Evolutionary conservation across 2,888 invertebrate species (phyloP).

Genomic region (Biston betularia): DNA sequence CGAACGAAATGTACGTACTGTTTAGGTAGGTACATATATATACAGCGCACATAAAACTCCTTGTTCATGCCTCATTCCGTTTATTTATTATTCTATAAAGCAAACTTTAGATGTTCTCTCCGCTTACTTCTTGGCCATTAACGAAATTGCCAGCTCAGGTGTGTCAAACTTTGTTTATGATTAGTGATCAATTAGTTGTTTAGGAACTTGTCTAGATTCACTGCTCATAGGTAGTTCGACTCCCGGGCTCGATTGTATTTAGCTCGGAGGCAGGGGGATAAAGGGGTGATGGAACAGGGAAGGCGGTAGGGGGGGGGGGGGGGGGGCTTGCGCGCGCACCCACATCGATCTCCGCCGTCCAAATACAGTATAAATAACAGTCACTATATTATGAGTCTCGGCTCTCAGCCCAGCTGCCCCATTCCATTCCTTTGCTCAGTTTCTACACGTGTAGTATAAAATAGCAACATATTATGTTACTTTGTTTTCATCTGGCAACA

Average conservation of each 20-base stretch:
- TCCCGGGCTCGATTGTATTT: slow-evolving; percentile 61
- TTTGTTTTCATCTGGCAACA: slow-evolving; percentile 9
- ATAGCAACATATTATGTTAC: neutral
- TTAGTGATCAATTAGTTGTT: slow-evolving; percentile 38
- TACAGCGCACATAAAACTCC: no score
- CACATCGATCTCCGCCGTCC: slow-evolving; percentile 67
- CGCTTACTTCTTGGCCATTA: slow-evolving; percentile 8
- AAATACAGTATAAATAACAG: slow-evolving; percentile 1
- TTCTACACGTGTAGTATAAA: slow-evolving; percentile 29
- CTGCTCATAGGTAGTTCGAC: slow-evolving; percentile 41
- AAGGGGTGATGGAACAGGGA: slow-evolving; percentile 33
- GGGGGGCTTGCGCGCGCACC: slow-evolving; percentile 69
- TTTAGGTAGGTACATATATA: no score
- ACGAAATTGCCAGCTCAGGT: slow-evolving; percentile 21
- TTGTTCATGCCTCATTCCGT: no score
- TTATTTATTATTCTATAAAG: neutral
- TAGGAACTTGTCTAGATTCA: slow-evolving; percentile 8
- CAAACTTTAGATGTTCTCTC: slow-evolving; percentile 9
- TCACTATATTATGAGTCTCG: neutral
- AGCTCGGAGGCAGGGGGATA: slow-evolving; percentile 54
- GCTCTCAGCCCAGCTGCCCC: slow-evolving; percentile 18
- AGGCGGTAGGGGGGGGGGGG: slow-evolving; percentile 19
- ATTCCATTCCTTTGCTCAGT: neutral
- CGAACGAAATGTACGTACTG: no score
- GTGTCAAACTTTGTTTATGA: slow-evolving; percentile 17